Evolutionary conservation across 2,888 invertebrate genomes (phyloP).

Genomic region (Actias luna): DNA sequence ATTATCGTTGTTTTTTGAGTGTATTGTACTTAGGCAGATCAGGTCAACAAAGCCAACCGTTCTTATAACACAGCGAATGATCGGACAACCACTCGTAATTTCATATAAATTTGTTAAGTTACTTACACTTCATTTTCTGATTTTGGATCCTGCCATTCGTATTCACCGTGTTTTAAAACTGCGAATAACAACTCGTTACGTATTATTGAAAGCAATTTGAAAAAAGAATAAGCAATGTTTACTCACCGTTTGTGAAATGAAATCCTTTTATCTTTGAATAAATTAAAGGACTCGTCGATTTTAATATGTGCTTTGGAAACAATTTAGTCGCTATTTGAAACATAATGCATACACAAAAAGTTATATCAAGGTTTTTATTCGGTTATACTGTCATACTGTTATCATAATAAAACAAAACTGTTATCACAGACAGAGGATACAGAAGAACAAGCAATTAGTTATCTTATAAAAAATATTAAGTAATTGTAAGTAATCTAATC

Average conservation of each 20-base stretch:
- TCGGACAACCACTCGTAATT: too few species aligned
- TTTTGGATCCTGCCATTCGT: conserved; percentile 96
- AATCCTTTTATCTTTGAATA: conserved; percentile 7
- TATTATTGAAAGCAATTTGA: conserved; percentile 7
- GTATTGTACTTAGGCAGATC: too few species aligned
- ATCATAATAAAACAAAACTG: neutral
- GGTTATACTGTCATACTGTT: conserved; percentile 31
- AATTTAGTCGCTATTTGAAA: conserved; percentile 23
- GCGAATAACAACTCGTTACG: conserved; percentile 34
- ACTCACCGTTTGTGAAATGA: conserved; percentile 17
- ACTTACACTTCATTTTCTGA: conserved; percentile 95
- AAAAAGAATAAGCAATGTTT: neutral
- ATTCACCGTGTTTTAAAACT: conserved; percentile 88
- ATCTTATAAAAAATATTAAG: too few species aligned
- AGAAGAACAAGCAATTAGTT: too few species aligned
- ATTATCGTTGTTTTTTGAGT: too few species aligned
- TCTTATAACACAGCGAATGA: too few species aligned
- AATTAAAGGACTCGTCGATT: neutral
- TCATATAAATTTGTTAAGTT: neutral
- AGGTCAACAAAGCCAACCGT: too few species aligned
- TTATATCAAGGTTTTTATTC: conserved; percentile 25
- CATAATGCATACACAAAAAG: conserved; percentile 42
- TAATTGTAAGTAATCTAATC: neutral
- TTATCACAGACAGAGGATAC: too few species aligned
- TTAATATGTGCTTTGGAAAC: conserved; percentile 5